These are phyloP conservation scores for Drosophila limbata DNA, from an alignment of 2,888 invertebrate species.

Conservation along the genomic window DNA sequence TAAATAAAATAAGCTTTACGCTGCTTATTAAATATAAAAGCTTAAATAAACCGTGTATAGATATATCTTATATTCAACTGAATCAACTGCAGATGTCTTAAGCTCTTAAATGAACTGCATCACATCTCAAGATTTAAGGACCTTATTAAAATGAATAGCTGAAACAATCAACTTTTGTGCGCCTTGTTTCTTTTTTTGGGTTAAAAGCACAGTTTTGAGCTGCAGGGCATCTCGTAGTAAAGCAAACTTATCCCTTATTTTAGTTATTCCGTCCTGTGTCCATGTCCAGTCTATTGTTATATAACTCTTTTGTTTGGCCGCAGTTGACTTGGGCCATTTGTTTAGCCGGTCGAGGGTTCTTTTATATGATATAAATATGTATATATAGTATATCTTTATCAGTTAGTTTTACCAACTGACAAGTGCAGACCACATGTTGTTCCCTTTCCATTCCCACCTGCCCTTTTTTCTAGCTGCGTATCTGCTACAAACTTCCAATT, in stretches of 20 bases:
- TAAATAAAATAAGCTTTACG: conserved; percentile 20
- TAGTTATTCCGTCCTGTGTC: conserved; percentile 20
- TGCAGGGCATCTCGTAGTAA: conserved; percentile 42
- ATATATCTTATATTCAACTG: too few species aligned
- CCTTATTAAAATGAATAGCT: conserved; percentile 4
- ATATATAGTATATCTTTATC: conserved; percentile 53
- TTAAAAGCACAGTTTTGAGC: conserved; percentile 18
- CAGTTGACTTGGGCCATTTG: conserved; percentile 72
- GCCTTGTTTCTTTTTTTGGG: conserved; percentile 3
- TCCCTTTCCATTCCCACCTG: not conserved
- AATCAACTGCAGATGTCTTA: not conserved
- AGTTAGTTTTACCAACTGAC: conserved; percentile 42
- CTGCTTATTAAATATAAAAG: conserved; percentile 15
- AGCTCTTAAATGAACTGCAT: not conserved
- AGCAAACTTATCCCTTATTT: conserved; percentile 26
- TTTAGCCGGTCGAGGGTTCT: conserved; percentile 39
- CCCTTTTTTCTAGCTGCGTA: not conserved
- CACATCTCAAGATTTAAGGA: conserved; percentile 5
- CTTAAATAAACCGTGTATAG: too few species aligned
- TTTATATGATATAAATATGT: conserved; percentile 19
- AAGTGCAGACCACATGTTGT: conserved; percentile 53
- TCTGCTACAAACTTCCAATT: conserved; percentile 18
- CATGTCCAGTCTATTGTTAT: conserved; percentile 53
- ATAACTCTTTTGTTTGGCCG: conserved; percentile 73
- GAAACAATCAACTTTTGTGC: conserved; percentile 38